Evolutionary conservation across 2,888 invertebrate species (phyloP).

Genomic region (Drosophila mulleri): DNA sequence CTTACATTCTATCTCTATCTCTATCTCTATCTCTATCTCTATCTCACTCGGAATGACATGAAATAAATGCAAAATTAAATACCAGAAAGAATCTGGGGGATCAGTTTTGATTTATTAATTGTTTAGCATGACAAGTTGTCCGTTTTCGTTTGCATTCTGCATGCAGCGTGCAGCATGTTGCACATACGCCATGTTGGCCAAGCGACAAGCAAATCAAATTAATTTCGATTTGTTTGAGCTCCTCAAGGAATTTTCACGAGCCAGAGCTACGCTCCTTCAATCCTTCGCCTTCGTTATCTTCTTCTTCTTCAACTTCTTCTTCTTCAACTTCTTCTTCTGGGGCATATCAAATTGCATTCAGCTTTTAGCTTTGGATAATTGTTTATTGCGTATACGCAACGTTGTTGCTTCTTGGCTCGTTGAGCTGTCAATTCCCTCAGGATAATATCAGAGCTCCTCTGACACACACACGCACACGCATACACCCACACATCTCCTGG

Average conservation of each 20-base stretch:
- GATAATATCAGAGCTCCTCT: constrained; percentile 21
- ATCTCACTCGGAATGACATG: constrained; percentile 41
- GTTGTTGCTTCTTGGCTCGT: constrained; percentile 39
- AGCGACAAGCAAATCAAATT: constrained; percentile 58
- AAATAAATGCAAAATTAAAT: constrained; percentile 64
- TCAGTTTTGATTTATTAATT: constrained; percentile 79
- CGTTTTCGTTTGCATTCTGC: constrained; percentile 12
- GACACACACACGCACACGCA: constrained; percentile 3
- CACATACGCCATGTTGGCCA: constrained; percentile 21
- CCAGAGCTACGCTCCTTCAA: background rate
- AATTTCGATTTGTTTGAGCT: constrained; percentile 69
- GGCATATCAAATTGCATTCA: constrained; percentile 53
- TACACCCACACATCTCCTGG: background rate
- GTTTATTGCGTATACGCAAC: constrained; percentile 72
- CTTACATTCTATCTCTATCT: no score
- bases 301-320: background rate
- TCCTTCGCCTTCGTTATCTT: background rate
- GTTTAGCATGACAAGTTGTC: constrained; percentile 63
- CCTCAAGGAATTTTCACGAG: constrained; percentile 61
- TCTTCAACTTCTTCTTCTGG: background rate
- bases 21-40: background rate
- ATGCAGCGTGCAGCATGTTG: constrained; percentile 14
- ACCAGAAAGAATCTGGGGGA: constrained; percentile 39
- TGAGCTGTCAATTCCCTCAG: constrained; percentile 59
- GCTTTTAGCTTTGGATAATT: constrained; percentile 60